Evolutionary conservation across 2,797 vertebrate species (phyloP).

Genomic region (Chrysolophus pictus): DNA sequence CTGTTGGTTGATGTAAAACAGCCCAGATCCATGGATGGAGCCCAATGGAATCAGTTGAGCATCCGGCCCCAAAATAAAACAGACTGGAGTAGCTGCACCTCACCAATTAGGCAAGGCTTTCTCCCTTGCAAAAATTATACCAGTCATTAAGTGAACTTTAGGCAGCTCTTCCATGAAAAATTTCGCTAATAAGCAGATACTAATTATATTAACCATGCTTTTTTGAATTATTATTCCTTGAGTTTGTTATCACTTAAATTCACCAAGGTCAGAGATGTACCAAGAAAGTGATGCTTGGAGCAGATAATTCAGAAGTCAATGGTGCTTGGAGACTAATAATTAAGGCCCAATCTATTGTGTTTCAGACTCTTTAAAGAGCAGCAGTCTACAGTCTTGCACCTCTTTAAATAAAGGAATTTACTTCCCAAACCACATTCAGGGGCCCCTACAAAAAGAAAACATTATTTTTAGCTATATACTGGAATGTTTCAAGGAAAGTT

Average conservation of each 20-base stretch:
- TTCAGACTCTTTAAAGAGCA: background rate
- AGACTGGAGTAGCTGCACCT: background rate
- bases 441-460: background rate
- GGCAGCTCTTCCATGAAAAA: background rate
- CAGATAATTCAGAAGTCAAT: slow-evolving; percentile 7
- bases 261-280: slow-evolving; percentile 16
- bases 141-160: background rate
- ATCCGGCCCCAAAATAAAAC: background rate
- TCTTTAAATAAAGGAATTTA: background rate
- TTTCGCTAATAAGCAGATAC: background rate
- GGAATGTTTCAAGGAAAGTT: background rate
- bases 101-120: background rate
- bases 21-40: background rate
- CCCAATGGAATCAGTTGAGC: fast-evolving
- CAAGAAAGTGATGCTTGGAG: background rate
- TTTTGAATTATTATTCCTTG: background rate
- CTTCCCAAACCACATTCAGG: background rate
- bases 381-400: background rate
- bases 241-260: slow-evolving; percentile 4
- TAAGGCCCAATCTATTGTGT: background rate
- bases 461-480: background rate
- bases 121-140: background rate
- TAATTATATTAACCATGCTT: background rate
- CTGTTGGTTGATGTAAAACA: background rate
- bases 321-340: background rate